Base-by-base conservation (phyloP, 30 jellyfish, hydroid and myxozoan genomes). In the Chironex yamaguchii region DNA sequence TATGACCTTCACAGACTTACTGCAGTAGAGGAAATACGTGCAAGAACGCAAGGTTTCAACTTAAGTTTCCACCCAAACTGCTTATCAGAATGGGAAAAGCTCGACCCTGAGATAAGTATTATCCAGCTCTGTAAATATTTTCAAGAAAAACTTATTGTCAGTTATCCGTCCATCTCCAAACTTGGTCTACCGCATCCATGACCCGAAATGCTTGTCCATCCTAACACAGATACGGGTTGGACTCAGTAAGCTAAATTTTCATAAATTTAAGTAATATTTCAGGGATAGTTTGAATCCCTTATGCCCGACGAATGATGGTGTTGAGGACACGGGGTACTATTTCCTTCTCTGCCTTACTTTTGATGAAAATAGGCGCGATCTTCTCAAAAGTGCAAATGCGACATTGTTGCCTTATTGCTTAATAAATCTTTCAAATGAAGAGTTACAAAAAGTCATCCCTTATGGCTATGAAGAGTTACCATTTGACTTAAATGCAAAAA, bases 11-110 rank as follows among this genome's bases (percentile, higher is more conserved):
- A n/a, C n/a, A n/a, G n/a, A n/a, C n/a, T n/a, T n/a, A n/a, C n/a
- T n/a, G n/a, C n/a, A n/a, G n/a, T n/a, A n/a, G n/a, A n/a, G n/a
- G n/a, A n/a, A n/a, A n/a, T n/a, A n/a, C n/a, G n/a, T n/a, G n/a
- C n/a, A n/a, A 53, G 79, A 52, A 24, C 80, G 79, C 24, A 52
- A 52, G 35, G 35, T 20, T 76, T 76, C 35, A 76, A 52, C 53
- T 76, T 79, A 32, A 76, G 80, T 68, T 76, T 76, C 58, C 62
- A 76, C 34, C 80, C 80, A 30, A 76, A 53, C 73, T 76, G 89
- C 66, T 29, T 51, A 32, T 51, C 79, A 0, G 89, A 76, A 76
- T 31, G 89, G 90, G 90, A 58, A 36, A 62, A 49, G 51, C 81
- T 53, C 1, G 70, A 33, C 49, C 90, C 69, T 52, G 81, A 79